Percentiles rank a stretch among this genome's conserved stretches.
These are phyloP conservation scores for Falco rusticolus DNA, from an alignment of 2,797 vertebrate genomes.

Conservation along the genomic window DNA sequence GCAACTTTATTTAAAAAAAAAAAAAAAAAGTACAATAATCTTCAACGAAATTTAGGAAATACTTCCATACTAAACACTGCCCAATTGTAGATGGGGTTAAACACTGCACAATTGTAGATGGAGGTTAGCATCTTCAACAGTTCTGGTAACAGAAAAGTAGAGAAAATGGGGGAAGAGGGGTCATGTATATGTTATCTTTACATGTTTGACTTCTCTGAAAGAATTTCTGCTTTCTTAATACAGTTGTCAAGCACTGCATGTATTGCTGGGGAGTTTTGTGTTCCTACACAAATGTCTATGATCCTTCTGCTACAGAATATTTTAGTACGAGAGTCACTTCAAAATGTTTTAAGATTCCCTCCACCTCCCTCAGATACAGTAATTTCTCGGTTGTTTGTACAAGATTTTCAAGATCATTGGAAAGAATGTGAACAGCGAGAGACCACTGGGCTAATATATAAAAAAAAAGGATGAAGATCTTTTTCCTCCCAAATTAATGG, in stretches of 20 bases:
- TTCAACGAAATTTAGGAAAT: background rate
- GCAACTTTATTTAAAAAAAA: background rate
- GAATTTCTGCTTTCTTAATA: background rate
- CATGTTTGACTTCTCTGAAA: background rate
- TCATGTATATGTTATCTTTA: background rate
- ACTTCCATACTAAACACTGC: background rate
- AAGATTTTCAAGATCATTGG: background rate
- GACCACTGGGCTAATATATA: background rate
- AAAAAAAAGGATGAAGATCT: background rate
- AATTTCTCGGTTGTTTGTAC: slow-evolving; percentile 24
- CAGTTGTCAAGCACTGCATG: background rate
- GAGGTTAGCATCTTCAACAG: background rate
- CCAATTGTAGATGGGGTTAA: background rate
- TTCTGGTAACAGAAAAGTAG: background rate
- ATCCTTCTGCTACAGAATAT: background rate
- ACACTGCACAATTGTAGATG: background rate
- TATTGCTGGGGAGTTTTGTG: background rate
- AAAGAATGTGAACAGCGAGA: background rate
- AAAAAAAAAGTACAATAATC: background rate
- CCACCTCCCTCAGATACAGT: background rate
- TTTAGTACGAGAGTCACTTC: background rate
- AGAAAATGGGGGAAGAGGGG: background rate
- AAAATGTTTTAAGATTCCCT: background rate
- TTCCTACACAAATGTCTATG: background rate
- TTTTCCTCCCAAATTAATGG: background rate